Evolutionary conservation across 35 echinoderm and acorn worm genomes (phyloP), one percentile per base, ranked within the genome.

Genomic region (Stichopus chloronotus): DNA sequence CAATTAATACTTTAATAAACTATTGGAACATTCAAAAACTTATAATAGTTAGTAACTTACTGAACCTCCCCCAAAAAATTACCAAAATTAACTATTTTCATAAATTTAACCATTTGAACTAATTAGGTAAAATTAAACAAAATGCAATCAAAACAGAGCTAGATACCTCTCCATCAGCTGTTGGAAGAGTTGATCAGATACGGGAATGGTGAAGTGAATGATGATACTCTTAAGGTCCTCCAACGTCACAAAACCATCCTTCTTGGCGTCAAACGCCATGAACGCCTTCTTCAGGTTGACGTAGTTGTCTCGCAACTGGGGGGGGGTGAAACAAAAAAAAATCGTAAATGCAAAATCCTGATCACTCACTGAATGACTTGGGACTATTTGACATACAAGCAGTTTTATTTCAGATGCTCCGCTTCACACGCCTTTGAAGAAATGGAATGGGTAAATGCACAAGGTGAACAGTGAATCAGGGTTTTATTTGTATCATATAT

Each of bases 231-330:
- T 99, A 25, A 99, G 91, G 30, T 99, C 97, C 7, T 99, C 97
- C 19, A 99, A 57, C 3, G 91, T 91, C 5, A 99, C 92, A 76
- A 95, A 99, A 14, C 97, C 97, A 78, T 99, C 97, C 92, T 90
- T 92, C 20, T 93, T 94, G 30, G 84, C 90, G 88, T 99, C 97
- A 94, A 99, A 99, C 5, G 97, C 95, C 95, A 99, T 96, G 92
- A 99, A 99, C 17, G 93, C 94, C 63, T 99, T 99, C 94, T 94
- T 99, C 25, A 99, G 78, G 76, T 99, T 99, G 19, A 99, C 94
- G 85, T 99, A 96, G 53, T 99, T 99, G 52, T 99, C 94, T 59
- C 94, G 94, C 92, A 99, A 77, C 97, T 99, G 94, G 16, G 87
- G 79, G 81, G 58, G 69, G 20, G 14, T 24, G 86, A 80, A 63